A percentile compares a stretch with the other conserved stretches of the same genome.
These are phyloP conservation scores for Gorsachius goisagi DNA, from an alignment of 2,113 vertebrate species.

Conservation along the genomic window DNA sequence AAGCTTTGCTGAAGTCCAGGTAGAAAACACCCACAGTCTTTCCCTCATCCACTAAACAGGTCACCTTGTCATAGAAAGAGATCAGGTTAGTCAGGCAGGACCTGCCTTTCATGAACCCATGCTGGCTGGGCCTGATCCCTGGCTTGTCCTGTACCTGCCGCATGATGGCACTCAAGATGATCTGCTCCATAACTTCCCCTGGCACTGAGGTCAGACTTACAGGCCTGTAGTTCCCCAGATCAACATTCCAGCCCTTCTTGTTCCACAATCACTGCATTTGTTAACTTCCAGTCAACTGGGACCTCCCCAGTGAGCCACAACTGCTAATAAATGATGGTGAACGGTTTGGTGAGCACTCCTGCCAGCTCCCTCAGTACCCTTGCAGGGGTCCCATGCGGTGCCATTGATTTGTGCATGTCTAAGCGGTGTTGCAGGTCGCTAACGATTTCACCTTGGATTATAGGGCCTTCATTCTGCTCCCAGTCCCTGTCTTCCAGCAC, in stretches of 20 bases:
- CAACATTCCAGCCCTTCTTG: not conserved
- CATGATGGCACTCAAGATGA: not conserved
- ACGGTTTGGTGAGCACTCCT: not conserved
- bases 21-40: not conserved
- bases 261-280: not conserved
- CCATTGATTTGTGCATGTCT: not conserved
- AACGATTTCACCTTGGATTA: not conserved
- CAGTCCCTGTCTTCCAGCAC: no score
- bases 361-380: not conserved
- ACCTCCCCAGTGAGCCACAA: no score
- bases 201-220: not conserved
- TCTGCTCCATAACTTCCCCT: not conserved
- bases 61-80: not conserved
- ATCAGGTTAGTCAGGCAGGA: not conserved
- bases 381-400: accelerated
- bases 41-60: no score
- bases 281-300: not conserved
- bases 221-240: not conserved
- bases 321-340: not conserved
- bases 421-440: not conserved
- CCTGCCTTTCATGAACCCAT: no score
- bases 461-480: not conserved
- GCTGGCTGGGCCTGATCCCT: no score
- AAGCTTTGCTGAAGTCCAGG: not conserved
- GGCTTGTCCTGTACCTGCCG: not conserved